phyloP scores from a whole-genome alignment of 2,888 invertebrate species.

The Hofmannophila pseudospretella region DNA sequence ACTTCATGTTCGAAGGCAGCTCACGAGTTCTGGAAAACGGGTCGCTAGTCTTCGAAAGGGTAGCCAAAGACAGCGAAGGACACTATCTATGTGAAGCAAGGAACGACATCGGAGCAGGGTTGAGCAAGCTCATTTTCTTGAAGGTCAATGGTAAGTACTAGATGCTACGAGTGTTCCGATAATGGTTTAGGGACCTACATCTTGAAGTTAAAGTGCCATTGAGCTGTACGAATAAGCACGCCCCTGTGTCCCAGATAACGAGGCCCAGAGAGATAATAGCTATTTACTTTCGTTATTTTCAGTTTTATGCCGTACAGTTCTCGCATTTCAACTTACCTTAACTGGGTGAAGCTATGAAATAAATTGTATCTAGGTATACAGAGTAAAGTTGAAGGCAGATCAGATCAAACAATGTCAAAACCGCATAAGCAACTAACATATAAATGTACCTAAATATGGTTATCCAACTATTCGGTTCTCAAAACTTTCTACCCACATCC shows the following conservation, averaged over 20 bases:
- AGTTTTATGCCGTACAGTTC: background rate
- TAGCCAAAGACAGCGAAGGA: slow-evolving; percentile 92
- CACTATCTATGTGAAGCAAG: slow-evolving; percentile 96
- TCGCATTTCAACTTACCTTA: too few relatives aligned
- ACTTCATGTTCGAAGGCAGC: slow-evolving; percentile 88
- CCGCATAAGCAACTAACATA: slow-evolving; percentile 7
- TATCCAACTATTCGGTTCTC: slow-evolving; percentile 3
- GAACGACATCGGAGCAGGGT: slow-evolving; percentile 93
- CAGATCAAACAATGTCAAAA: slow-evolving; percentile 8
- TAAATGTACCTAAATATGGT: slow-evolving; percentile 3
- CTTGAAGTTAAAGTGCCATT: slow-evolving; percentile 7
- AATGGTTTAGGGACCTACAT: slow-evolving; percentile 10
- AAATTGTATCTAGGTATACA: too few relatives aligned
- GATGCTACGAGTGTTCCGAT: too few relatives aligned
- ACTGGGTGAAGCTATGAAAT: too few relatives aligned
- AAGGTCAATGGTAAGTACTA: slow-evolving; percentile 89
- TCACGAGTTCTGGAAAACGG: slow-evolving; percentile 89
- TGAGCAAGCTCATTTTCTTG: slow-evolving; percentile 93
- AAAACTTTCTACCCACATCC: background rate
- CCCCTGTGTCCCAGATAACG: slow-evolving; percentile 7
- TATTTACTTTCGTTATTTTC: slow-evolving; percentile 7
- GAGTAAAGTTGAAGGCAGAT: too few relatives aligned
- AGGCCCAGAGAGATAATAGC: slow-evolving; percentile 7
- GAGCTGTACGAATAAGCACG: slow-evolving; percentile 5
- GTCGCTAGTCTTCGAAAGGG: slow-evolving; percentile 88